These are phyloP conservation scores for Orchesella flavescens DNA, from an alignment of 2,888 invertebrate species.

Conservation along the genomic window DNA sequence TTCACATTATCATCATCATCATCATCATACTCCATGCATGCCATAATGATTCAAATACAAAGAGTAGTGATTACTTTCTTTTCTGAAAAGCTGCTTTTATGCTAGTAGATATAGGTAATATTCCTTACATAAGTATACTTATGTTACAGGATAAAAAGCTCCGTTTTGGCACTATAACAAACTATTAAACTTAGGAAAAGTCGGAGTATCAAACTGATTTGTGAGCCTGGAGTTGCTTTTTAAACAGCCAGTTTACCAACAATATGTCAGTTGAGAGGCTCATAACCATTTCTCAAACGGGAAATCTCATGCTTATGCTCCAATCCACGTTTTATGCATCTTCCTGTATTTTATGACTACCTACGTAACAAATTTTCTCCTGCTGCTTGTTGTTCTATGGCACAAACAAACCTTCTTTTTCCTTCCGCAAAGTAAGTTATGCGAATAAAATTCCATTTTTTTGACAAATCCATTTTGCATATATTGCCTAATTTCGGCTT, in stretches of 20 bases:
- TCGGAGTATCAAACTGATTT: constrained; percentile 55
- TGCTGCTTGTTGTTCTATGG: background rate
- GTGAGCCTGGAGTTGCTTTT: constrained; percentile 51
- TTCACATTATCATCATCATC: constrained; percentile 44
- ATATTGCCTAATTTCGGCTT: no score
- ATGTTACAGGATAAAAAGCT: background rate
- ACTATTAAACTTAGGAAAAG: constrained; percentile 24
- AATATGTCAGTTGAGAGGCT: constrained; percentile 60
- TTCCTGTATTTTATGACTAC: constrained; percentile 3
- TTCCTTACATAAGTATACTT: no score
- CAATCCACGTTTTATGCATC: background rate
- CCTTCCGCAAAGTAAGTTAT: no score
- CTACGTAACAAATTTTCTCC: constrained; percentile 8
- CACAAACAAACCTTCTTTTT: no score
- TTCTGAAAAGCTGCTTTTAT: constrained; percentile 27
- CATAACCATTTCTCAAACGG: constrained; percentile 60
- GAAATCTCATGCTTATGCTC: constrained; percentile 24
- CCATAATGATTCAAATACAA: constrained; percentile 28
- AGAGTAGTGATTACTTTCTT: constrained; percentile 51
- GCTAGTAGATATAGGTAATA: no score
- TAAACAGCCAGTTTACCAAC: constrained; percentile 59
- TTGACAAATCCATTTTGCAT: no score
- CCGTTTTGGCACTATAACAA: constrained; percentile 5
- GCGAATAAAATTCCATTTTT: no score
- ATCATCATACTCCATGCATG: constrained; percentile 16